Conservation (phyloP, 2,113 vertebrate species). For the Pipa parva region DNA sequence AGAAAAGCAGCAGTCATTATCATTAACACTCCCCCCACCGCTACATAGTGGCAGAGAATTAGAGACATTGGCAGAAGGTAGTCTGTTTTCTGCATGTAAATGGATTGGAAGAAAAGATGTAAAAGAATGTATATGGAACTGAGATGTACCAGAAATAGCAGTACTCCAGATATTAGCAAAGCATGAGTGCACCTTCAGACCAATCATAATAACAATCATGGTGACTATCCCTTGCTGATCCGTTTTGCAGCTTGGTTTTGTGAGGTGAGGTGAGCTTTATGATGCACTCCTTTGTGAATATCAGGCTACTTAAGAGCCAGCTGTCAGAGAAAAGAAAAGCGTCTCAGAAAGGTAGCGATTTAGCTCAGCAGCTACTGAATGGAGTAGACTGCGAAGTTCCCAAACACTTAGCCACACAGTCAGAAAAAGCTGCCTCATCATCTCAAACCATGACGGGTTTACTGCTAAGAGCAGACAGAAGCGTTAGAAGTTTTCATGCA, state of each 20-base stretch:
- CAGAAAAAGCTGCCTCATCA: conserved; percentile 15
- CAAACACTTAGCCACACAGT: conserved; percentile 7
- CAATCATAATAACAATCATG: not conserved
- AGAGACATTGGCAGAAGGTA: not conserved
- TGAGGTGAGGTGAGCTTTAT: not conserved
- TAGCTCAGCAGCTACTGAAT: conserved; percentile 6
- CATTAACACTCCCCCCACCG: not conserved
- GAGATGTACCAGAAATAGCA: not conserved
- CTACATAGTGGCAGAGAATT: not conserved
- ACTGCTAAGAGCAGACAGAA: not conserved
- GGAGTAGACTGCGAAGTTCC: conserved; percentile 2
- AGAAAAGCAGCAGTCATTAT: not conserved
- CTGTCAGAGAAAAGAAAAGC: conserved; percentile 15
- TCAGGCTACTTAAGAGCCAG: not conserved
- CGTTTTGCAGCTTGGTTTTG: not conserved
- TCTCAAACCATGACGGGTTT: not conserved
- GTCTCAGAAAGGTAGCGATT: conserved; percentile 7
- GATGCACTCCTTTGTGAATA: conserved; percentile 1
- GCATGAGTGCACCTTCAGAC: not conserved
- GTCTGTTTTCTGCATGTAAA: not conserved
- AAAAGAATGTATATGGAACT: not conserved
- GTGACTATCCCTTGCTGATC: not conserved
- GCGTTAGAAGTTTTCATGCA: not conserved
- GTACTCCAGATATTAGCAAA: not conserved
- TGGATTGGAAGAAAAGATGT: not conserved